Percentiles rank a stretch among this genome's conserved stretches.
phyloP scores from a whole-genome alignment of 2,888 invertebrate species.

The Morinoia aosen region DNA sequence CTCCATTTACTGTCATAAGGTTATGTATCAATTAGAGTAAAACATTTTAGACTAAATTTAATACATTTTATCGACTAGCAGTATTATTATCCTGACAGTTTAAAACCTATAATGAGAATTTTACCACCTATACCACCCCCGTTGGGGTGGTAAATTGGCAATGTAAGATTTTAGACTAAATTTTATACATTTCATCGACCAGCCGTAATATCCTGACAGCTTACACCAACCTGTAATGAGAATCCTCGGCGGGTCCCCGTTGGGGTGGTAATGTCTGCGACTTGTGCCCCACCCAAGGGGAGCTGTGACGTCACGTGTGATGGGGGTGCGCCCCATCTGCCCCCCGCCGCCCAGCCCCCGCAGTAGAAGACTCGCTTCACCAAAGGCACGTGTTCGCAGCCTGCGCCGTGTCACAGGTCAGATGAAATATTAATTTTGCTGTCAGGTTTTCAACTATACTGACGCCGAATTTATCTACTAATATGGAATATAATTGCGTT shows the following conservation, averaged over 20 bases:
- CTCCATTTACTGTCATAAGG: too few species aligned
- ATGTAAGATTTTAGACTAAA: too few species aligned
- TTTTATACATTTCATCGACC: background rate
- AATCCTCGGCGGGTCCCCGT: conserved; percentile 54
- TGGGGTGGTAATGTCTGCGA: conserved; percentile 13
- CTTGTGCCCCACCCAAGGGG: background rate
- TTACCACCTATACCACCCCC: too few species aligned
- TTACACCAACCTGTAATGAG: conserved; percentile 50
- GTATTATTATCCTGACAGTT: background rate
- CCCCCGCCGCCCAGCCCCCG: background rate
- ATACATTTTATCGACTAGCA: background rate
- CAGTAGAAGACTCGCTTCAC: background rate
- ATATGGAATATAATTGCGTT: background rate
- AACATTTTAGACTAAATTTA: too few species aligned
- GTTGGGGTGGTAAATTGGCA: conserved; percentile 43
- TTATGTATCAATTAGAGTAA: too few species aligned
- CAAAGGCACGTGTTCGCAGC: background rate
- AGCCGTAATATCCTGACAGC: background rate
- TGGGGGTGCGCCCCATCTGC: background rate
- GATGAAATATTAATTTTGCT: background rate
- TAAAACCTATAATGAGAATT: conserved; percentile 55
- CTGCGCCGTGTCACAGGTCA: background rate
- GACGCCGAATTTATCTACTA: background rate
- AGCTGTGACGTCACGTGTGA: background rate
- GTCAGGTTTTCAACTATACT: background rate